Evolutionary conservation across 2,113 vertebrate species (phyloP).

Genomic region (Phocoena sinus): DNA sequence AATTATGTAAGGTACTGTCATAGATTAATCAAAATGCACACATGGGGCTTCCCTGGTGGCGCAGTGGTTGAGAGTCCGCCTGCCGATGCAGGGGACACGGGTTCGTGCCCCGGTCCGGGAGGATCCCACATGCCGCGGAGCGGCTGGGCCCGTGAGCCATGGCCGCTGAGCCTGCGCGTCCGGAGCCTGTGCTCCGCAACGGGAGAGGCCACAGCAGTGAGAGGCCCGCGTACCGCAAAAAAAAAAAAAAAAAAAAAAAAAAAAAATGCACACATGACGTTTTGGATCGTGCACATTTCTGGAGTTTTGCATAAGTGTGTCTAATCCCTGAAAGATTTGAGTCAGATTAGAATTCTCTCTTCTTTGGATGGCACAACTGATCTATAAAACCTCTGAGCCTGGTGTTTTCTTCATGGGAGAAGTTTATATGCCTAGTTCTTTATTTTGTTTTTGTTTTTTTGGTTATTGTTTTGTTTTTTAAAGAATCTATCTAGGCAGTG

Average conservation of each 20-base stretch:
- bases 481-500: neutral
- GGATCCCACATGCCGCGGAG: too few relatives aligned
- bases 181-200: too few relatives aligned
- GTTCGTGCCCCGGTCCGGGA: too few relatives aligned
- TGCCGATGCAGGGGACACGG: too few relatives aligned
- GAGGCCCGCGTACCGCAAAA: too few relatives aligned
- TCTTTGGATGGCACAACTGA: neutral
- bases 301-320: neutral
- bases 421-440: neutral
- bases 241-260: too few relatives aligned
- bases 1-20: neutral
- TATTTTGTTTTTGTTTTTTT: neutral
- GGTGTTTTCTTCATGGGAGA: neutral
- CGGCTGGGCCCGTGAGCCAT: too few relatives aligned
- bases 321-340: neutral
- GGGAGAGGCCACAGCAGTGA: too few relatives aligned
- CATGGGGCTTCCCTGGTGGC: neutral
- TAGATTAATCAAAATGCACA: neutral
- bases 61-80: too few relatives aligned
- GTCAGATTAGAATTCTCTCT: neutral
- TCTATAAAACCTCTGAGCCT: neutral
- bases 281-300: neutral
- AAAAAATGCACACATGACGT: neutral
- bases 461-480: neutral
- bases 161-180: too few relatives aligned